Evolutionary conservation across 2,797 vertebrate species (phyloP).

Genomic region (Rachycentron canadum): DNA sequence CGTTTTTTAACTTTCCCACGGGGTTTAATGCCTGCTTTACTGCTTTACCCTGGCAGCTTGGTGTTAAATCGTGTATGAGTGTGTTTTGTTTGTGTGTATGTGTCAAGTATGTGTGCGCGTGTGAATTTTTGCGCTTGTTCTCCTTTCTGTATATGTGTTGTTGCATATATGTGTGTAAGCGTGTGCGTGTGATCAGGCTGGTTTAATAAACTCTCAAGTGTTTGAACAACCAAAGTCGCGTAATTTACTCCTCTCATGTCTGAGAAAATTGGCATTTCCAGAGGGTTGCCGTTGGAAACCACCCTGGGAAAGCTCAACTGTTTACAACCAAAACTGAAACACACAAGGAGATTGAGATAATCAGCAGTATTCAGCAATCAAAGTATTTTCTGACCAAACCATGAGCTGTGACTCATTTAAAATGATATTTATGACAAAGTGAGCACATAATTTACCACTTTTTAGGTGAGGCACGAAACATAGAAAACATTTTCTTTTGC

Average conservation of each 20-base stretch:
- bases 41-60: constrained; percentile 44
- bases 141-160: constrained; percentile 25
- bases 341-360: constrained; percentile 39
- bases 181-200: constrained; percentile 5
- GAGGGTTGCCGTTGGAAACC: constrained; percentile 75
- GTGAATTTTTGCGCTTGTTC: constrained; percentile 10
- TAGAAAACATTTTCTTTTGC: neutral
- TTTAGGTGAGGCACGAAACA: constrained; percentile 14
- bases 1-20: constrained; percentile 79
- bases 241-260: constrained; percentile 70
- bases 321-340: constrained; percentile 49
- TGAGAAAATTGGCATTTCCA: constrained; percentile 75
- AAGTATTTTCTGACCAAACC: constrained; percentile 36
- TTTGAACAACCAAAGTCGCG: constrained; percentile 70
- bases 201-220: constrained; percentile 77
- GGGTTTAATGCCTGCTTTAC: constrained; percentile 59
- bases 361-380: constrained; percentile 57
- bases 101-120: constrained; percentile 17
- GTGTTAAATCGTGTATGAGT: constrained; percentile 31
- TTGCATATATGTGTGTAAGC: constrained; percentile 35
- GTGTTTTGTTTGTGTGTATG: constrained; percentile 42
- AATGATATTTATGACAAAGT: constrained; percentile 7
- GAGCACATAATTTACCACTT: neutral
- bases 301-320: constrained; percentile 75
- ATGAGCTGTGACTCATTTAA: constrained; percentile 1